phyloP scores from a whole-genome alignment of 1,140 invertebrate genomes.

The Scaptomyza montana region DNA sequence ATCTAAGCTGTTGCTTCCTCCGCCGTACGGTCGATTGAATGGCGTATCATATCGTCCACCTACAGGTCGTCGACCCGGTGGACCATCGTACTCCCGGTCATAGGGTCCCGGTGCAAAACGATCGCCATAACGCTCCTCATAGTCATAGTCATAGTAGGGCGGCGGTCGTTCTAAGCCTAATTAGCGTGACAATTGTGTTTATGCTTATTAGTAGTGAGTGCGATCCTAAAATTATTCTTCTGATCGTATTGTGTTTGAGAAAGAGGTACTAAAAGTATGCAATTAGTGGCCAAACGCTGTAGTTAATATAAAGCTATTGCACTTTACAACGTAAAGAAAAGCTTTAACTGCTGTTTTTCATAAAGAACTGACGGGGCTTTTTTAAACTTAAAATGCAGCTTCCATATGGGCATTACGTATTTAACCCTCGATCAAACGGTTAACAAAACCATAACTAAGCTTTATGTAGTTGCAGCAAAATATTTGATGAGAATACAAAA shows the following conservation, averaged over 20 bases:
- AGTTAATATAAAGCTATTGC: not conserved
- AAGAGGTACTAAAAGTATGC: slow-evolving; percentile 36
- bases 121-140: slow-evolving; percentile 77
- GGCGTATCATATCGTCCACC: slow-evolving; percentile 73
- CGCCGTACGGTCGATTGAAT: slow-evolving; percentile 69
- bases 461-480: not conserved
- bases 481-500: no score
- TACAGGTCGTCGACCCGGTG: slow-evolving; percentile 79
- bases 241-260: not conserved
- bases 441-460: not conserved
- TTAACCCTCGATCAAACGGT: not conserved
- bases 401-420: not conserved
- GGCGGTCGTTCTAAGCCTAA: slow-evolving; percentile 78
- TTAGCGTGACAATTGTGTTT: not conserved
- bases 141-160: slow-evolving; percentile 78
- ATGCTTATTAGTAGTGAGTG: slow-evolving; percentile 9
- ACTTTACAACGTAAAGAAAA: slow-evolving; percentile 1
- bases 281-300: not conserved
- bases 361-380: not conserved
- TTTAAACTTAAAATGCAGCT: not conserved
- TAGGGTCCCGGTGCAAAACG: slow-evolving; percentile 64
- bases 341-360: slow-evolving; percentile 7
- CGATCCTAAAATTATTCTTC: not conserved
- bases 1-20: slow-evolving; percentile 54
- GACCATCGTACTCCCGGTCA: slow-evolving; percentile 78